Evolutionary conservation across 2,113 vertebrate species (phyloP), one percentile per base, ranked within the genome.

Genomic region (Gyps fulvus): DNA sequence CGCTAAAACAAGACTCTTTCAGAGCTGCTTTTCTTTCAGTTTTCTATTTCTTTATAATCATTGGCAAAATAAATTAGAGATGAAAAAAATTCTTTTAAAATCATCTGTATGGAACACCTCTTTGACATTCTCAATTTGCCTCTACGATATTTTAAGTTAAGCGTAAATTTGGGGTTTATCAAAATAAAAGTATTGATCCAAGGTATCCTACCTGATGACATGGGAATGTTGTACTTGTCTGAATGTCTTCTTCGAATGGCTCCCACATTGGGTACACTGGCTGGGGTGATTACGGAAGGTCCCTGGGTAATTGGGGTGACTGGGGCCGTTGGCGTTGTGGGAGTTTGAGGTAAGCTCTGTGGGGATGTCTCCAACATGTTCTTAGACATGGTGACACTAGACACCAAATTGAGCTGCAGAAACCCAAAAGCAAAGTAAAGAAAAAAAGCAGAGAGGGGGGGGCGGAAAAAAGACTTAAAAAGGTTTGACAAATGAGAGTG

Each of bases 301-400:
- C 99, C 99, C 99, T 99, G 99, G 95, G 99, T 98, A 99, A 99
- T 99, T 97, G 99, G 99, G 86, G 99, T 99, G 98, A 99, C 98
- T 84, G 99, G 99, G 76, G 99, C 99, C 27, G 99, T 99, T 97
- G 99, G 99, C 91, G 99, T 99, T 97, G 99, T 99, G 97, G 99
- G 99, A 95, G 99, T 99, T 98, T 99, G 99, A 99, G 99, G 99
- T 99, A 99, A 99, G 98, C 99, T 99, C 94, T 99, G 99, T 95
- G 99, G 99, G 94, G 99, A 99, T 90, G 98, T 98, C 72, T 99
- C 99, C 98, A 99, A 99, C 98, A 99, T 98, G 98, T 99, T 99
- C 99, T 99, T 99, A 94, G 99, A 99, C 99, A 99, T 99, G 98
- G 99, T 99, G 98, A 99, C 99, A 97, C 99, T 99, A 98, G 99